Evolutionary conservation across 1,140 invertebrate genomes (phyloP).

Genomic region (Palaemon carinicauda): DNA sequence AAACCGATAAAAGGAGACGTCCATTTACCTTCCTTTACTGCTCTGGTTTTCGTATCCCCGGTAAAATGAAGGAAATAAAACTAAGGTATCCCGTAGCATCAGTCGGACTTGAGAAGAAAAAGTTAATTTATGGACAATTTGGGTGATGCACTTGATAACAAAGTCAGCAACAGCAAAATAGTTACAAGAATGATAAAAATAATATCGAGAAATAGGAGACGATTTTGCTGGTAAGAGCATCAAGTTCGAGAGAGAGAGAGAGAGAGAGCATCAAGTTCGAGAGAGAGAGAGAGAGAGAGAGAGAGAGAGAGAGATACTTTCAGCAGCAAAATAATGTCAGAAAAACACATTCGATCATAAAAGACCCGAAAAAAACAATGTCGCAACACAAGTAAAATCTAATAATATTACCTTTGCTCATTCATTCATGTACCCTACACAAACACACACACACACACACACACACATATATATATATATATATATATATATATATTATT

Average conservation of each 20-base stretch:
- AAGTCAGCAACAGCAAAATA: not conserved
- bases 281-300: constrained; percentile 20
- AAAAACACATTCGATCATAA: no score
- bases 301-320: not conserved
- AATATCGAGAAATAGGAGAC: not conserved
- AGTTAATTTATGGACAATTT: no score
- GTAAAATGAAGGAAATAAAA: no score
- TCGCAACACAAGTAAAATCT: no score
- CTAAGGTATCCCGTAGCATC: no score
- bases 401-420: no score
- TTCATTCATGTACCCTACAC: not conserved
- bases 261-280: not conserved
- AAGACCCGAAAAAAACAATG: no score
- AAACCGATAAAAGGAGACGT: no score
- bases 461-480: not conserved
- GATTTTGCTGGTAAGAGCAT: not conserved
- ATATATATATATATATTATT: not conserved
- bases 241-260: not conserved
- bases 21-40: no score
- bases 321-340: no score
- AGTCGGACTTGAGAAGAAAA: no score
- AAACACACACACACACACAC: constrained; percentile 18
- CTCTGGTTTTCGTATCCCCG: no score
- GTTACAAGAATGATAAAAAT: not conserved
- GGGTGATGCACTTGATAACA: not conserved